These are phyloP conservation scores for Cotesia congregata DNA, from an alignment of 2,888 invertebrate genomes.

Conservation along the genomic window DNA sequence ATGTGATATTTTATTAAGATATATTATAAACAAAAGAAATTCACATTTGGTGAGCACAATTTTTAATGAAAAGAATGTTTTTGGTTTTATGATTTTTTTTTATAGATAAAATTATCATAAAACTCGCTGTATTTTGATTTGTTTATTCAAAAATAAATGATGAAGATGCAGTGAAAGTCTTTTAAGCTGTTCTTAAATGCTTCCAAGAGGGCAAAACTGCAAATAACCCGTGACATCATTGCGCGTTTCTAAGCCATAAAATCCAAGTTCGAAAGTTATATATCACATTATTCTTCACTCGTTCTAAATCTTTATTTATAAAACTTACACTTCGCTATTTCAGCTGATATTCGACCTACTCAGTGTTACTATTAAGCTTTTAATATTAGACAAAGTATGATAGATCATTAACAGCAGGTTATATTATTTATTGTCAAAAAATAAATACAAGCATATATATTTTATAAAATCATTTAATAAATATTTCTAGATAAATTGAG, in stretches of 20 bases:
- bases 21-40: too few species aligned
- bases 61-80: too few species aligned
- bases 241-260: constrained; percentile 46
- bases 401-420: not conserved
- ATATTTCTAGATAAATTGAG: too few species aligned
- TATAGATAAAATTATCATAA: not conserved
- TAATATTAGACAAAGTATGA: not conserved
- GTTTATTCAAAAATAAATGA: not conserved
- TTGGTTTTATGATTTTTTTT: too few species aligned
- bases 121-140: not conserved
- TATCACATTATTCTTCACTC: constrained; percentile 2
- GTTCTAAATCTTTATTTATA: constrained; percentile 12
- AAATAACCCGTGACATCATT: constrained; percentile 59
- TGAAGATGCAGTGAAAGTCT: not conserved
- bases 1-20: too few species aligned
- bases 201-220: constrained; percentile 34
- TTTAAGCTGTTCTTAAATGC: not conserved
- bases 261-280: constrained; percentile 17
- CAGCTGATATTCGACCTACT: constrained; percentile 23
- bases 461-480: not conserved
- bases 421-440: not conserved
- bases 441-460: not conserved
- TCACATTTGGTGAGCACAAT: too few species aligned
- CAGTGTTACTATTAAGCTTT: not conserved
- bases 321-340: constrained; percentile 29